phyloP scores from a whole-genome alignment of 2,797 vertebrate genomes.

The Tadarida brasiliensis region DNA sequence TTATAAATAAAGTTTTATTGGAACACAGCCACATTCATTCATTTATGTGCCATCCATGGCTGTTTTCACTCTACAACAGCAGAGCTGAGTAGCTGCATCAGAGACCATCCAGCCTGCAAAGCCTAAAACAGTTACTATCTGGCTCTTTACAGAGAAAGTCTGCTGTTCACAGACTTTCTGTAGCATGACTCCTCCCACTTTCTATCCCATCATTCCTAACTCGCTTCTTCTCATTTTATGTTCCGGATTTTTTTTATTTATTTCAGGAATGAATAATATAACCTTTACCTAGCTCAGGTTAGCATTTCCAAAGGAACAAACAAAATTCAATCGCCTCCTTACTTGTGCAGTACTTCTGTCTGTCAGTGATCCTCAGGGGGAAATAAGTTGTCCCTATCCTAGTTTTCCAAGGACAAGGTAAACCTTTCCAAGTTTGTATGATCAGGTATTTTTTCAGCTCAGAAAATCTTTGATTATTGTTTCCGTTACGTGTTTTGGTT shows the following conservation, averaged over 20 bases:
- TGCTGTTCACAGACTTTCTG: neutral
- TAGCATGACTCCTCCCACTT: neutral
- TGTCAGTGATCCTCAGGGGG: neutral
- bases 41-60: neutral
- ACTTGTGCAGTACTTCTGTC: neutral
- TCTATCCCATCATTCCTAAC: neutral
- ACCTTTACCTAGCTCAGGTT: neutral
- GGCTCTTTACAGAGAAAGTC: neutral
- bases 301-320: slow-evolving; percentile 11
- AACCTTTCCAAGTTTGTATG: neutral
- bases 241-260: neutral
- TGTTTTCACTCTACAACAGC: neutral
- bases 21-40: neutral
- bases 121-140: neutral
- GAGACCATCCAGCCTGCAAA: neutral
- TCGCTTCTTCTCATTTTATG: neutral
- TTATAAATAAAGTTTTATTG: slow-evolving; percentile 2
- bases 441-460: slow-evolving; percentile 8
- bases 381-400: neutral
- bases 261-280: neutral
- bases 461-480: slow-evolving; percentile 14
- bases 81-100: neutral
- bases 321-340: neutral
- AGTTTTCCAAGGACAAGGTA: neutral
- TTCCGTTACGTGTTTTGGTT: slow-evolving; percentile 15